Evolutionary conservation across 2,113 vertebrate species (phyloP), one percentile per base, ranked within the genome.

Genomic region (Pungitius pungitius): DNA sequence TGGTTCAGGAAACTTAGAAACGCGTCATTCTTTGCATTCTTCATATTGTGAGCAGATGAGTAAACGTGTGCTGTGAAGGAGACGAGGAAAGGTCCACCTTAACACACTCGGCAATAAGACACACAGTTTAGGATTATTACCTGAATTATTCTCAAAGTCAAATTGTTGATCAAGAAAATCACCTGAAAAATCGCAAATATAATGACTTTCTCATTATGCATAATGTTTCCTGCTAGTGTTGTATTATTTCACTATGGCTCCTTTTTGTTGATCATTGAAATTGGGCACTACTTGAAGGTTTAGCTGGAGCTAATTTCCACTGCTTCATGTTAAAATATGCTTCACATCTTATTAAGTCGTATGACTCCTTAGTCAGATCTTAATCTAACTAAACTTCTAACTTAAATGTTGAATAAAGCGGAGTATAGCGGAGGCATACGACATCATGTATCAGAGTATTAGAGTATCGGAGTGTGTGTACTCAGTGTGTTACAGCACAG

Each of bases 1-100:
- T 72, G 81, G 80, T 80, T 80, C 59, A 17, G 62, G 59, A 72
- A 73, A 72, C 62, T 54, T 58, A 73, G 70, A 22, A 74, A 78
- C 75, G 67, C 27, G 73, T 69, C 59, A n/a, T 27, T 67, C 42
- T 82, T 73, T 57, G 45, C 73, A 57, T 87, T 83, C 52, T 57
- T 81, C 39, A 64, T 33, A 49, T 55, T 37, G 33, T 49, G 69
- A 73, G n/a, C 8, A 76, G 22, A 51, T 39, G 59, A 64, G 54
- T 11, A 17, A 6, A 55, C 63, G 60, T 61, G 45, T 57, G 43
- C 57, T 18, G 9, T 76, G 20, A 30, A 68, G 9, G 4, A 40
- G 33, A 11, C 37, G 26, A 15, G 49, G 26, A 12, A 18, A 37
- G 20, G 24, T 62, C 12, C 35, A n/a, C 27, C 17, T 11, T 20